Base-by-base conservation (phyloP, 2,888 invertebrate genomes). In the Yponomeuta cagnagella region DNA sequence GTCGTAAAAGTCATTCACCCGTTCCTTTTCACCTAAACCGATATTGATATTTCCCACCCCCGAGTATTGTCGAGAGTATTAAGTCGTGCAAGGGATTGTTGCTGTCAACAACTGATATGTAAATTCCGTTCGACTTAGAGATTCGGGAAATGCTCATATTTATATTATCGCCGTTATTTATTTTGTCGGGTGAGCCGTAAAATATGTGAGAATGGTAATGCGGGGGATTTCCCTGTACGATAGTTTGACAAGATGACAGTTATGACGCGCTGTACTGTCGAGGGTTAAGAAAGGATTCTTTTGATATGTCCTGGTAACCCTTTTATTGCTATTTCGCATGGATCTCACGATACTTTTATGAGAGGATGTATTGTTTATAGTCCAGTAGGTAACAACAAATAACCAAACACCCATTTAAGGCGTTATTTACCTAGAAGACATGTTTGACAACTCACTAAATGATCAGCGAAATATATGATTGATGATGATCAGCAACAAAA, bases 161-260 rank as follows among this genome's bases (percentile, higher is more conserved):
- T 86, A 88, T 89, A 88, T 84, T 87, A 89, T 87, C 81, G 86
- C 82, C 84, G 86, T 88, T 90, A 90, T 90, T 91, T 91, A 91
- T 90, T 90, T 91, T 89, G 87, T 87, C 85, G 82, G 80, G 83
- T 84, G 88, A 85, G 84, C 85, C 86, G 85, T 89, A 87, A 90
- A 90, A 88, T 90, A 89, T 89, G 83, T 83, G 80, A 81, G 84
- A 86, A 91, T 90, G 90, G 90, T 89, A 90, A 91, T 90, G 79
- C 77, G 30, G 81, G 83, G 90, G 90, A 88, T 91, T 90, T 88
- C 78, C 80, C 76, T 80, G 86, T 83, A 80, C 81, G 83, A 83
- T 84, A 85, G 85, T 89, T 88, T 90, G 91, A 92, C 91, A 89
- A 85, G 86, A 82, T 90, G 91, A 91, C 91, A 90, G 90, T 87